Conservation (phyloP, 92 coral and sea anemone genomes). For the Palythoa heliodiscus region DNA sequence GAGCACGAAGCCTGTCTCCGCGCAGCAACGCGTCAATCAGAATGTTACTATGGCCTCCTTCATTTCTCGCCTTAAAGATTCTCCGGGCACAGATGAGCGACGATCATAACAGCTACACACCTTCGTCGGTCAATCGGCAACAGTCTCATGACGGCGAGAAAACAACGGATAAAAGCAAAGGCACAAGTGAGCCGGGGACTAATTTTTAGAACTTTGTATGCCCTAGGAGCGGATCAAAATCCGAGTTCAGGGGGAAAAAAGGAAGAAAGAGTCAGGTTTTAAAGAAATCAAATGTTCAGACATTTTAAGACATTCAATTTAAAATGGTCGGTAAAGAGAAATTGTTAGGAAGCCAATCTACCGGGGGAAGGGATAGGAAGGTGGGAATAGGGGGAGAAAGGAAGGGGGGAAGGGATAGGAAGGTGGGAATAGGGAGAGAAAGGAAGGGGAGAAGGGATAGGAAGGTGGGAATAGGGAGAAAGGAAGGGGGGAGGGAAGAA, state of each 20-base stretch:
- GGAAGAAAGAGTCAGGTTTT: no score
- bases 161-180: background rate
- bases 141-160: background rate
- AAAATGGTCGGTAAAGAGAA: no score
- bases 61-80: slow-evolving; percentile 26
- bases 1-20: slow-evolving; percentile 11
- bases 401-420: background rate
- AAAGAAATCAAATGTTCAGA: no score
- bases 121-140: background rate
- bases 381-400: no score
- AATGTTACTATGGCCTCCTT: slow-evolving; percentile 28
- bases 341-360: background rate
- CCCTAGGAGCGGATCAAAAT: background rate
- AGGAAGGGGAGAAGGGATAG: background rate
- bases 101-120: background rate
- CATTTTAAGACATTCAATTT: no score
- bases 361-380: background rate
- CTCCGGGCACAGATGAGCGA: slow-evolving; percentile 33
- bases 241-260: no score
- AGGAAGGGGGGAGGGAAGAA: background rate
- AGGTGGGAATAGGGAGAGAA: no score
- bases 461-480: no score
- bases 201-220: background rate
- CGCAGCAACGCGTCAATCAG: slow-evolving; percentile 10
- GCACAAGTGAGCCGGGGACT: background rate